phyloP scores from a whole-genome alignment of 2,888 invertebrate genomes.

The Torymus tubicola region DNA sequence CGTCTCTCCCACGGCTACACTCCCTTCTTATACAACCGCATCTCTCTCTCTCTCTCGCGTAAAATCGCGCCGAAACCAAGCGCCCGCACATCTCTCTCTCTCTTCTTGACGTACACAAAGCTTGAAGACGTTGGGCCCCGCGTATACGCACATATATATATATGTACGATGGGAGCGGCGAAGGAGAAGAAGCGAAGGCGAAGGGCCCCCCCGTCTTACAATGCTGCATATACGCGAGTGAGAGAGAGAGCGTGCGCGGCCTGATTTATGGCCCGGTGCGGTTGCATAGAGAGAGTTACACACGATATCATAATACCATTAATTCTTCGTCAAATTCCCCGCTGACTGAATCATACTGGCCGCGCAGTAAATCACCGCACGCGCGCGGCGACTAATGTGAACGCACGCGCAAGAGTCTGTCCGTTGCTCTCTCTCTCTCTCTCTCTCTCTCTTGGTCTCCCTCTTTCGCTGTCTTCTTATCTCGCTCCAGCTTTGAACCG shows the following conservation, averaged over 20 bases:
- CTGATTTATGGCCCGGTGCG: constrained; percentile 75
- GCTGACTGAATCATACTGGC: constrained; percentile 76
- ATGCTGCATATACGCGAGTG: constrained; percentile 46
- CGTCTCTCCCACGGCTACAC: neutral
- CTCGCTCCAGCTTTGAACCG: constrained; percentile 66
- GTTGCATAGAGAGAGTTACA: constrained; percentile 75
- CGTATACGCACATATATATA: constrained; percentile 54
- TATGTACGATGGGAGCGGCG: constrained; percentile 50
- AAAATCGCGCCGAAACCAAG: constrained; percentile 17
- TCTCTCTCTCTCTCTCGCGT: neutral
- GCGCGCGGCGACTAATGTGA: constrained; percentile 73
- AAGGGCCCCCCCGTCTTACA: constrained; percentile 73
- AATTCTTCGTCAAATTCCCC: constrained; percentile 77
- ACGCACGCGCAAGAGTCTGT: constrained; percentile 64
- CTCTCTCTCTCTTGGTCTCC: constrained; percentile 27
- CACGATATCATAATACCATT: constrained; percentile 77
- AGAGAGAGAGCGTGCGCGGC: constrained; percentile 61
- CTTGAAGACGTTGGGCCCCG: too few relatives aligned
- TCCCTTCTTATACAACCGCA: too few relatives aligned
- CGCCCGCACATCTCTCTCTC: too few relatives aligned
- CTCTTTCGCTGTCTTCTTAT: constrained; percentile 65
- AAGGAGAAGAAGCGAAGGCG: constrained; percentile 19
- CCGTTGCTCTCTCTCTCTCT: constrained; percentile 42
- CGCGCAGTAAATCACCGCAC: constrained; percentile 71
- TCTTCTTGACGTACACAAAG: too few relatives aligned